Base-by-base conservation (phyloP, 2,888 invertebrate genomes). In the Aporophyla lueneburgensis region DNA sequence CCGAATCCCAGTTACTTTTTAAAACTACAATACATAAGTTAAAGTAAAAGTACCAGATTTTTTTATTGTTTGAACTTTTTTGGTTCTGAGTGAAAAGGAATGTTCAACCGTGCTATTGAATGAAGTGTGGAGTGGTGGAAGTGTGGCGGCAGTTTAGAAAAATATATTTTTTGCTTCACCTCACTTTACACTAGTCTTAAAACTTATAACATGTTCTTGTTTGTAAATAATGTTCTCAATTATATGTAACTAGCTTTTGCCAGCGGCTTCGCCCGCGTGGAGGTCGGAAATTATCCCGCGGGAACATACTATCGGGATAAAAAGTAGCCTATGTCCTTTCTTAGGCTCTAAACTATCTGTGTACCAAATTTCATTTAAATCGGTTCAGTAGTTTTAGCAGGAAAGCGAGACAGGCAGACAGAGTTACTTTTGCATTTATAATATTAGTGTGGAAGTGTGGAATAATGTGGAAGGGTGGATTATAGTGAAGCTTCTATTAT, bases 21-120 rank as follows among this genome's bases (percentile, higher is more conserved):
- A 6, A 10, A 24, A n/a, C 4, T n/a, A 56, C 5, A 10, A 59
- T 14, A 24, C 9, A 0, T 10, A n/a, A 5, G 12, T 12, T 14
- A 66, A 24, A 24, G 10, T 6, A 33, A 5, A 27, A 46, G 14
- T 21, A n/a, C 2, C 33, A 14, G 6, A 43, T 19, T 16, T 54
- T 77, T 24, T 14, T 0, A 43, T 24, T 46, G 19, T 40, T 53
- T 0, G 0, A 62, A 24, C 10, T 5, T 56, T 16, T 40, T 67
- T 14, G 12, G 9, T 24, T 33, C 43, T 69, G 7, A 19, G 5
- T 75, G 54, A 7, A 75, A 80, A 54, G 79, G 69, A 81, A 75
- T 59, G 79, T 43, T 53, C 10, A 2, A 40, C 59, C 40, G 33
- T 33, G 3, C 33, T n/a, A 19, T n/a, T 27, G 56, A 79, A 58